Conservation (phyloP, 2,888 invertebrate genomes). For the Epsilonema sp. region DNA sequence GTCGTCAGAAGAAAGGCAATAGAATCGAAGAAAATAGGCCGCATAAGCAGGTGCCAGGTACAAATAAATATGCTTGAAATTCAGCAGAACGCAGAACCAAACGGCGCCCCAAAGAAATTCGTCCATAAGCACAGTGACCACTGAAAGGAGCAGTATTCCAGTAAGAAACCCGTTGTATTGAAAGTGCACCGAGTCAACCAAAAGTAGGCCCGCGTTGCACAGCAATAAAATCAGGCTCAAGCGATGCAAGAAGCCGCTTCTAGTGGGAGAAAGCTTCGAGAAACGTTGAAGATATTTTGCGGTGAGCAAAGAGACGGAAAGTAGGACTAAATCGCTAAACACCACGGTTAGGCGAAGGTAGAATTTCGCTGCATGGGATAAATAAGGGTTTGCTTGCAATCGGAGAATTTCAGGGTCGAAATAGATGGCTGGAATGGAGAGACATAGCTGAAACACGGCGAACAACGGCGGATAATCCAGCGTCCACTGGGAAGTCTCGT, state of each 20-base stretch:
- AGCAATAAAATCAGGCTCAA: constrained; percentile 43
- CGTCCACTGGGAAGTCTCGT: constrained; percentile 74
- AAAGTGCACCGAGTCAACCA: constrained; percentile 92
- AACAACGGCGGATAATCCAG: constrained; percentile 96
- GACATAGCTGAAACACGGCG: constrained; percentile 72
- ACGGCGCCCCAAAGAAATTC: constrained; percentile 12
- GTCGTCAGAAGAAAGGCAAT: constrained; percentile 12
- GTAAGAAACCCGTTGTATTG: constrained; percentile 94
- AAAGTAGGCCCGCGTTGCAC: constrained; percentile 63
- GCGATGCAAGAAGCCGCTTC: constrained; percentile 29
- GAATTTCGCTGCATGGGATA: not conserved
- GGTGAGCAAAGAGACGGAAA: constrained; percentile 28
- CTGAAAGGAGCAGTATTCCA: constrained; percentile 59
- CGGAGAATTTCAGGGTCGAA: constrained; percentile 67
- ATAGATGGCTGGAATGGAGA: constrained; percentile 51
- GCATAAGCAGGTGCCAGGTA: constrained; percentile 85
- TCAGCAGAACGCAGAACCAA: constrained; percentile 44
- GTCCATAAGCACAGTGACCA: constrained; percentile 48
- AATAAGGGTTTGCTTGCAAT: constrained; percentile 55
- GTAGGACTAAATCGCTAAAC: constrained; percentile 54
- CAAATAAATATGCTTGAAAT: constrained; percentile 88
- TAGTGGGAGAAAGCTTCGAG: constrained; percentile 58
- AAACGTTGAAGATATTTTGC: not conserved
- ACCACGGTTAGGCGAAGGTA: constrained; percentile 85
- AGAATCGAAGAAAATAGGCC: constrained; percentile 39